These are phyloP conservation scores for Elgaria multicarinata DNA, from an alignment of 2,113 vertebrate species.

Conservation along the genomic window DNA sequence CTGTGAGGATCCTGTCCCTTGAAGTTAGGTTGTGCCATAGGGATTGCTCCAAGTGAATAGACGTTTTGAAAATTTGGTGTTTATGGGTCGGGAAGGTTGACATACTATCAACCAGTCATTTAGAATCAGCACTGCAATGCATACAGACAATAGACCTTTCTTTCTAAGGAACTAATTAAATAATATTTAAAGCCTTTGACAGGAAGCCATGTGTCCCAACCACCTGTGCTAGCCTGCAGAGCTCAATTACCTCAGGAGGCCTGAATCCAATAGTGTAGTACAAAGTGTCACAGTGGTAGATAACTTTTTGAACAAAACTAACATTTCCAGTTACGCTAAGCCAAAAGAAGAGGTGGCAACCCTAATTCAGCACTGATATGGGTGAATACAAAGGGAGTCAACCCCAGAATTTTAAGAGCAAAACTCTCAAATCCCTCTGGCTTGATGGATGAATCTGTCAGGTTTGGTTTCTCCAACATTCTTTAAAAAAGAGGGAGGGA, in stretches of 20 bases:
- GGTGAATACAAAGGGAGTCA: no score
- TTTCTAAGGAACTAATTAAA: neutral
- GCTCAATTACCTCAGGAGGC: neutral
- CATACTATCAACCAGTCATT: neutral
- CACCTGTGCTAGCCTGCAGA: neutral
- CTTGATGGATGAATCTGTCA: no score
- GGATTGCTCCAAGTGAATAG: fast-evolving
- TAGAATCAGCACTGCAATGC: neutral
- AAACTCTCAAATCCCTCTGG: no score
- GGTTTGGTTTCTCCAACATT: no score
- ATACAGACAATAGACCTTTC: neutral
- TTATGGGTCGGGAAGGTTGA: neutral
- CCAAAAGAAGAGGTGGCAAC: neutral
- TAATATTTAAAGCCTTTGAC: constrained; percentile 2
- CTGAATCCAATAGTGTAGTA: neutral
- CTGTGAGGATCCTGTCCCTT: neutral
- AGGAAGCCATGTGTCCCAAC: neutral
- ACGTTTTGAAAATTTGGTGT: neutral
- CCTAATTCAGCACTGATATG: no score
- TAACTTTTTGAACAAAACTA: neutral
- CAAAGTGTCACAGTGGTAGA: neutral
- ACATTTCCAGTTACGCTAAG: neutral
- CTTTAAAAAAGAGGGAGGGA: no score
- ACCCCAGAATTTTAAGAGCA: no score
- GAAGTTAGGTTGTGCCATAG: neutral